Conservation (phyloP, 2,797 vertebrate genomes). For the Cirrhinus mrigala region DNA sequence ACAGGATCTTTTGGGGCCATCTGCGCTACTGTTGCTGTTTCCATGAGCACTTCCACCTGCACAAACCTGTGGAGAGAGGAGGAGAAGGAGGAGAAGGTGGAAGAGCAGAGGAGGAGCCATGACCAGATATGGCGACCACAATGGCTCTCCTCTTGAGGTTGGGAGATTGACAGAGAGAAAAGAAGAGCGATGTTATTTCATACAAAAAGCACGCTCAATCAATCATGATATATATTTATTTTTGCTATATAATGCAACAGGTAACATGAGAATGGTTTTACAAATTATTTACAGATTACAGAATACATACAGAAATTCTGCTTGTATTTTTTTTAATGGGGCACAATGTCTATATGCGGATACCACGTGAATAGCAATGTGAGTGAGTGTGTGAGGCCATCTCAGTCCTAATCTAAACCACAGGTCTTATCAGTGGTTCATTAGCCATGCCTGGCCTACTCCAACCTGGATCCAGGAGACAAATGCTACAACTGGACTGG, state of each 20-base stretch:
- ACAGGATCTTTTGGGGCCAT: conserved; percentile 56
- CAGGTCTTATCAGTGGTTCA: not conserved
- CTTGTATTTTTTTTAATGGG: not conserved
- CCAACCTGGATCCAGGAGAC: not conserved
- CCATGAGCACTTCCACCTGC: conserved; percentile 59
- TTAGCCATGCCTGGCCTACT: conserved; percentile 2
- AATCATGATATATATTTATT: not conserved
- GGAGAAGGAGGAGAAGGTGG: conserved; percentile 51
- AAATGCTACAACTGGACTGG: conserved; percentile 10
- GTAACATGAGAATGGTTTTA: not conserved
- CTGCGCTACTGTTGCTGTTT: conserved; percentile 58
- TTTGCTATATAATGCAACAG: not conserved
- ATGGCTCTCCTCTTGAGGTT: conserved; percentile 2
- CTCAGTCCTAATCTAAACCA: conserved; percentile 6
- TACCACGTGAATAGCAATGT: not conserved
- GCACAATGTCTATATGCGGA: not conserved
- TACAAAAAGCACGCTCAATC: conserved; percentile 12
- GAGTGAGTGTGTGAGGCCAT: not conserved
- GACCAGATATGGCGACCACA: conserved; percentile 61
- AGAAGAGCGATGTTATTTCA: not conserved
- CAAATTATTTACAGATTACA: not conserved
- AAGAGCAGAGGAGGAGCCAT: conserved; percentile 55
- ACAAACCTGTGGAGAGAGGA: conserved; percentile 57
- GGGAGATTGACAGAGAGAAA: conserved; percentile 19
- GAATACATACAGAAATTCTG: not conserved